Base-by-base conservation (phyloP, 2,113 vertebrate species). In the Chascanopsetta lugubris region DNA sequence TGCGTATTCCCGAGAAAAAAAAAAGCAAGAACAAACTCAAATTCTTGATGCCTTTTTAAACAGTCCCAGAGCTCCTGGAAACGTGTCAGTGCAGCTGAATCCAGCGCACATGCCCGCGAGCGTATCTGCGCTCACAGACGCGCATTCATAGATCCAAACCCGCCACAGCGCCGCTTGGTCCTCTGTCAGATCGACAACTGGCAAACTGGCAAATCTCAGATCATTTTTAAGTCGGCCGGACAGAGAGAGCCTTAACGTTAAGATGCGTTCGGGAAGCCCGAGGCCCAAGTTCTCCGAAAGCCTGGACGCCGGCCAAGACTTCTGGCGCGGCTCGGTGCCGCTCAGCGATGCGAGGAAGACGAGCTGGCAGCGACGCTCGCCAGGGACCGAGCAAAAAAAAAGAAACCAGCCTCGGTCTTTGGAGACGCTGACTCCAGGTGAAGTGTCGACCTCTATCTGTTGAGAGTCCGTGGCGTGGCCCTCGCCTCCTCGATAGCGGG, bases 21-120 rank as follows among this genome's bases (percentile, higher is more conserved):
- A 17, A 12, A 12, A 18, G 59, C n/a, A 3, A 56, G 61, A 80
- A 68, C 40, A 63, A 80, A 72, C 76, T 62, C 20, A 6, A 36
- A 77, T 79, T 76, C 62, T 72, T 64, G 53, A 69, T 80, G 76
- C 57, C 67, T 75, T 78, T 83, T 77, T 82, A 82, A 87, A 79
- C 69, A 76, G 61, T 86, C 82, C 79, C 79, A 85, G 66, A 61
- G 56, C 55, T 47, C 9, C 67, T 79, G 75, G 82, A 81, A 77
- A 62, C 18, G 42, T 80, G 64, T 79, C 77, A 70, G 61, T 51
- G 50, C 65, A 47, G 53, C 72, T 46, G 69, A 74, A 66, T 78
- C 62, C 62, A 77, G 67, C 75, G 74, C 60, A 68, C 74, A 79
- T 69, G 63, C 84, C 82, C 67, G 4, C 61, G 51, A 78, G 80